Evolutionary conservation across 2,797 vertebrate genomes (phyloP).

Genomic region (Epinephelus malabaricus): DNA sequence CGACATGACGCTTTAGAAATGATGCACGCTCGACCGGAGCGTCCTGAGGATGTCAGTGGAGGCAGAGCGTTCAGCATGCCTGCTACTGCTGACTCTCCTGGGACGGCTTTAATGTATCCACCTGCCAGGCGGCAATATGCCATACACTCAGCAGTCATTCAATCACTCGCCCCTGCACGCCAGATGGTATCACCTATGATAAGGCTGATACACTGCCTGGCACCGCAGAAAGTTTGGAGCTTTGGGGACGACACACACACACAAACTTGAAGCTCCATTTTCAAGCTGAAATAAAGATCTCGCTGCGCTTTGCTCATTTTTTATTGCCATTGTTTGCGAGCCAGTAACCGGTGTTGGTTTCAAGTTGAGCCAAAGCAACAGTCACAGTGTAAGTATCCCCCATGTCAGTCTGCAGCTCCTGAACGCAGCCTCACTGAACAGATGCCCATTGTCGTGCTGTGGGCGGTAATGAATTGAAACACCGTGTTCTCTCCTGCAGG

Average conservation of each 20-base stretch:
- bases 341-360: slow-evolving; percentile 18
- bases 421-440: slow-evolving; percentile 57
- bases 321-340: slow-evolving; percentile 22
- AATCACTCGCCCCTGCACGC: slow-evolving; percentile 52
- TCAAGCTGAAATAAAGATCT: slow-evolving; percentile 21
- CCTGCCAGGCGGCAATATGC: slow-evolving; percentile 73
- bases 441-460: slow-evolving; percentile 53
- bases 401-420: slow-evolving; percentile 44
- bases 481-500: slow-evolving; percentile 69
- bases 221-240: slow-evolving; percentile 35
- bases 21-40: slow-evolving; percentile 43
- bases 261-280: slow-evolving; percentile 39
- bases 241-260: slow-evolving; percentile 23
- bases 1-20: slow-evolving; percentile 8
- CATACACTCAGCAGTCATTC: slow-evolving; percentile 67
- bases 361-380: slow-evolving; percentile 29
- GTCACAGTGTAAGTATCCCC: slow-evolving; percentile 17
- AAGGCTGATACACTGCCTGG: slow-evolving; percentile 33
- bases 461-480: slow-evolving; percentile 69
- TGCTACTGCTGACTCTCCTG: slow-evolving; percentile 47
- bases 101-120: slow-evolving; percentile 70
- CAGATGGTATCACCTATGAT: slow-evolving; percentile 71
- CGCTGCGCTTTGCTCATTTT: not conserved
- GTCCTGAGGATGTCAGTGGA: slow-evolving; percentile 59
- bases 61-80: slow-evolving; percentile 34